These are phyloP conservation scores for Sebastes taczanowskii DNA, from an alignment of 2,797 vertebrate genomes.

Conservation along the genomic window DNA sequence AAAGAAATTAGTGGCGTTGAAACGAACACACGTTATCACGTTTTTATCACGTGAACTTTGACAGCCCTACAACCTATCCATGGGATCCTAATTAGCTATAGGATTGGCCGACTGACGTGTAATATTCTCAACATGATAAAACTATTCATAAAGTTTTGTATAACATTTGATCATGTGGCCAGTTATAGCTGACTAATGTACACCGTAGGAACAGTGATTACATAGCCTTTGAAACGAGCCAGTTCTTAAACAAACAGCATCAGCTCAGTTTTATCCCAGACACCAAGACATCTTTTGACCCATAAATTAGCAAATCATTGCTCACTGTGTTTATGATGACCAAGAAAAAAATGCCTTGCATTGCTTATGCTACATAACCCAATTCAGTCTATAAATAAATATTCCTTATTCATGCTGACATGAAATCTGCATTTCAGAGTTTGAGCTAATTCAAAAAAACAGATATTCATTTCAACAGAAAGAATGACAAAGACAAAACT, in stretches of 20 bases:
- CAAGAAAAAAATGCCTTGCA: not conserved
- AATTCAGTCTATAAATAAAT: not conserved
- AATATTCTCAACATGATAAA: not conserved
- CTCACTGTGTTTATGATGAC: not conserved
- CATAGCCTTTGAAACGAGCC: too few relatives aligned
- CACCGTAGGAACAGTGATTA: too few relatives aligned
- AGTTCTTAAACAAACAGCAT: too few relatives aligned
- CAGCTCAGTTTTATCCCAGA: not conserved
- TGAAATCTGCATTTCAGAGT: not conserved
- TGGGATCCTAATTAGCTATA: too few relatives aligned
- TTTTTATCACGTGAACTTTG: too few relatives aligned
- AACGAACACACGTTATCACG: rapidly evolving
- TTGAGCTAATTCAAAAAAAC: not conserved
- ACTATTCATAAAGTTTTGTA: too few relatives aligned
- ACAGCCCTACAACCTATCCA: too few relatives aligned
- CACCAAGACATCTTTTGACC: not conserved
- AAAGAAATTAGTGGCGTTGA: too few relatives aligned
- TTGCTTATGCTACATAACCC: not conserved
- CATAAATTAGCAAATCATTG: not conserved
- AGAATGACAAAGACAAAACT: not conserved
- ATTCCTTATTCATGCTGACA: too few relatives aligned
- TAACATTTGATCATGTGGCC: too few relatives aligned
- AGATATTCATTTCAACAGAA: not conserved
- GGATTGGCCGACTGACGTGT: rapidly evolving
- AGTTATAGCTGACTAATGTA: too few relatives aligned